Evolutionary conservation across 2,797 vertebrate species (phyloP).

Genomic region (Australoheros facetus): DNA sequence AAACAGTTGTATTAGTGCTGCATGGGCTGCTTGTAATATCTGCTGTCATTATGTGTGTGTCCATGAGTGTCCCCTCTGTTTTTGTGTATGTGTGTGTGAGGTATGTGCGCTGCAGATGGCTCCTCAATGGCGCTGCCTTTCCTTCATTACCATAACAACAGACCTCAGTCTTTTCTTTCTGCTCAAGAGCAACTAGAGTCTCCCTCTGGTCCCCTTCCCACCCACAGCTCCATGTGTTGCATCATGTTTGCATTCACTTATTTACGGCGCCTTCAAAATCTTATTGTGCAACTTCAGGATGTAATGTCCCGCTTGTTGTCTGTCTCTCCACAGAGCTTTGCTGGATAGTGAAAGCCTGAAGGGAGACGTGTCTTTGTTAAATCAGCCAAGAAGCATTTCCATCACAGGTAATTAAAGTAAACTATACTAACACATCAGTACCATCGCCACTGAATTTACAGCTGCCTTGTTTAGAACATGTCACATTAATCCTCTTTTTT

Average conservation of each 20-base stretch:
- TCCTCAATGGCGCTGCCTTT: slow-evolving; percentile 68
- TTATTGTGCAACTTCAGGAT: neutral
- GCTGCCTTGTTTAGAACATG: neutral
- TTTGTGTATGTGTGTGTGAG: slow-evolving; percentile 22
- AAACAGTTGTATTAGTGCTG: slow-evolving; percentile 56
- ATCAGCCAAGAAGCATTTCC: slow-evolving; percentile 51
- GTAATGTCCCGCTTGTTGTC: slow-evolving; percentile 20
- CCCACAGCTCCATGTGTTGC: slow-evolving; percentile 10
- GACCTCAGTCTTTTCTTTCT: slow-evolving; percentile 49
- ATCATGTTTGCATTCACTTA: slow-evolving; percentile 16
- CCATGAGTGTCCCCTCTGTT: slow-evolving; percentile 10
- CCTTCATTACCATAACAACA: slow-evolving; percentile 83
- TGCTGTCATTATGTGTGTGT: slow-evolving; percentile 29
- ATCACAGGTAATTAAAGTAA: slow-evolving; percentile 66
- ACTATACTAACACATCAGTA: neutral
- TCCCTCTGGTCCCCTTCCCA: slow-evolving; percentile 14
- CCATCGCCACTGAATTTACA: neutral
- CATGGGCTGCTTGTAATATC: slow-evolving; percentile 49
- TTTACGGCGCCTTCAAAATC: neutral
- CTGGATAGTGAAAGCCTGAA: slow-evolving; percentile 72
- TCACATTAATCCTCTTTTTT: neutral
- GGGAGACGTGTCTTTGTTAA: slow-evolving; percentile 36
- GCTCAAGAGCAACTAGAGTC: slow-evolving; percentile 54
- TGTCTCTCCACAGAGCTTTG: slow-evolving; percentile 74
- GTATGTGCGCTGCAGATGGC: slow-evolving; percentile 76